Percentiles rank a stretch among this genome's conserved stretches.
phyloP scores from a whole-genome alignment of 2,888 invertebrate genomes.

The Rhynchonema sp. region DNA sequence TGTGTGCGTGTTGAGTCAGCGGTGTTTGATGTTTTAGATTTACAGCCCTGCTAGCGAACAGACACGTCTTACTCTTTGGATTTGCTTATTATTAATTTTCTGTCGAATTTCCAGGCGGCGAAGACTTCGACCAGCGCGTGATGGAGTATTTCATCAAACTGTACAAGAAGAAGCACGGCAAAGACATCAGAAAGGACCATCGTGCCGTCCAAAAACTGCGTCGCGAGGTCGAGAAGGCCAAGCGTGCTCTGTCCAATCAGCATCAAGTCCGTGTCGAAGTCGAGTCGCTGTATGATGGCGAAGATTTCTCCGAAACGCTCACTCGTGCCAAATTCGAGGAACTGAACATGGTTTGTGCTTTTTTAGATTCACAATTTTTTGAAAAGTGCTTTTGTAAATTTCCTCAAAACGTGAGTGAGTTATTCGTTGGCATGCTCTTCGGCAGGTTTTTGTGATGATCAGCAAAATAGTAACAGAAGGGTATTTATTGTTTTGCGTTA shows the following conservation, averaged over 20 bases:
- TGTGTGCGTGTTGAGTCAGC: too few species aligned
- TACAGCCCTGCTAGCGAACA: too few species aligned
- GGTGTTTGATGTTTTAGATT: too few species aligned
- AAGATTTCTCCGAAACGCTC: conserved; percentile 91
- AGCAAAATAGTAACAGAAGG: too few species aligned
- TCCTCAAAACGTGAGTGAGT: too few species aligned
- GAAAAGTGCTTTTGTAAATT: background rate
- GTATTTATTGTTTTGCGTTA: too few species aligned
- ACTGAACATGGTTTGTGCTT: conserved; percentile 56
- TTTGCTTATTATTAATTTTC: too few species aligned
- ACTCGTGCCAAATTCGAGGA: conserved; percentile 98
- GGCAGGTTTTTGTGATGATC: background rate
- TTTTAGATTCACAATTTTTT: background rate
- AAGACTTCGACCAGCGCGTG: conserved; percentile 49
- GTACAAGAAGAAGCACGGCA: conserved; percentile 32
- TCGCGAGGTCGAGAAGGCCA: conserved; percentile 32
- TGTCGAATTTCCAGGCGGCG: conserved; percentile 57
- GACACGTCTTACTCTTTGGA: too few species aligned
- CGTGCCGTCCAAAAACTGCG: conserved; percentile 31
- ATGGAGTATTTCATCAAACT: conserved; percentile 86
- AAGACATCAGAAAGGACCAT: conserved; percentile 30
- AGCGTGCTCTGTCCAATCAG: conserved; percentile 65
- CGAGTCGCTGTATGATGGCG: conserved; percentile 91
- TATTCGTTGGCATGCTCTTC: too few species aligned
- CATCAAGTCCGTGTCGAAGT: conserved; percentile 85